Evolutionary conservation across 2,888 invertebrate species (phyloP).

Genomic region (Agelastica alni): DNA sequence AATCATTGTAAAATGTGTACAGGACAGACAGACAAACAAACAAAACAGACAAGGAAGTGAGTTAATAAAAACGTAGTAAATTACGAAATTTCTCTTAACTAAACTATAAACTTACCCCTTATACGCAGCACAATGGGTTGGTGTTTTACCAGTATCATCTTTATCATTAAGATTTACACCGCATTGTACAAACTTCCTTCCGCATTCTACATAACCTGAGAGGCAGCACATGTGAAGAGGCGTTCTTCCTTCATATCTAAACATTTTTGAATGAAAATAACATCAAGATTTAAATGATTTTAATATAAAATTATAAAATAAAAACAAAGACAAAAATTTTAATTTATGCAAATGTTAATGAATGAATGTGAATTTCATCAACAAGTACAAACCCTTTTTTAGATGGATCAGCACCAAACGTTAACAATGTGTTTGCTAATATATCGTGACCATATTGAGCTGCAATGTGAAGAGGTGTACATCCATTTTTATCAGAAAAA

Average conservation of each 20-base stretch:
- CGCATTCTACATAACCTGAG: slow-evolving; percentile 66
- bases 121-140: slow-evolving; percentile 66
- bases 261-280: too few species aligned
- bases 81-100: background rate
- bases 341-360: too few species aligned
- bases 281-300: too few species aligned
- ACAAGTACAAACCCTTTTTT: slow-evolving; percentile 55
- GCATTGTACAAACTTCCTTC: slow-evolving; percentile 61
- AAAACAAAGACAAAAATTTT: too few species aligned
- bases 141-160: slow-evolving; percentile 64
- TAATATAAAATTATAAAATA: too few species aligned
- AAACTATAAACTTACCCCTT: slow-evolving; percentile 53
- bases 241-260: slow-evolving; percentile 61
- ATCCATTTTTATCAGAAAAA: slow-evolving; percentile 62
- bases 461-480: slow-evolving; percentile 67
- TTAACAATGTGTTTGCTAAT: slow-evolving; percentile 59
- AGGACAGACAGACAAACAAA: background rate
- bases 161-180: slow-evolving; percentile 61
- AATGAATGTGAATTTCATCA: too few species aligned
- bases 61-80: background rate
- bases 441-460: slow-evolving; percentile 65
- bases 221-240: slow-evolving; percentile 67
- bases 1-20: background rate
- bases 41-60: background rate
- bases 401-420: slow-evolving; percentile 58